Evolutionary conservation across 2,888 invertebrate species (phyloP), one percentile per base, ranked within the genome.

Genomic region (Camptogramma bilineatum): DNA sequence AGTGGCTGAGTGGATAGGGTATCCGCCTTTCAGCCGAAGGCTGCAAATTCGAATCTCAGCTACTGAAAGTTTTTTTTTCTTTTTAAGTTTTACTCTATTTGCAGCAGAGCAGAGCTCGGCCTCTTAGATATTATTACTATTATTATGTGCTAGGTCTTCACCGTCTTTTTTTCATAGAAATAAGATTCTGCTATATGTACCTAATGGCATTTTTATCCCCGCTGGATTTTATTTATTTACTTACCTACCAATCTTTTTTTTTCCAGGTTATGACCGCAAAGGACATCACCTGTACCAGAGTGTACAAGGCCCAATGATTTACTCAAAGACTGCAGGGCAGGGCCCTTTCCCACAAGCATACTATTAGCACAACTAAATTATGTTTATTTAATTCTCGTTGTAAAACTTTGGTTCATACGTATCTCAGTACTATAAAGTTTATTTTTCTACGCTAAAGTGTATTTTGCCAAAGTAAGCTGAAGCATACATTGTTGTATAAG

Each of bases 231-330:
- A 39, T 4, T 39, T 1, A 10, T 7, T 13, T 16, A 39, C 39
- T 16, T 0, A 44, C 8, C 17, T 7, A 17, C 16, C 16, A 13
- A 39, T 13, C 3, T 39, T 69, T 69, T 71, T 77, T 76, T 69
- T 77, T 72, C 87, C 93, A 96, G 96, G 93, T 95, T 21, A 95
- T 96, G 94, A 96, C 95, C 52, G 95, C 95, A 17, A 96, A 96
- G 77, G 94, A 95, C 77, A 94, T 97, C 52, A 95, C 95, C 68
- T 96, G 96, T 91, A 96, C 96, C 79, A 92, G 97, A 80, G 87
- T 95, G 72, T 97, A 97, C 94, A 96, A 96, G 82, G 90, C 93
- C 73, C 94, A 94, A 80, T 94, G 95, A 76, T 60, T 51, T 50
- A 54, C 64, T 68, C 64, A 18, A 87, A 91, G 90, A 90, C 90